These are phyloP conservation scores for Apomyelois bistriatella DNA, from an alignment of 2,888 invertebrate species.

Conservation along the genomic window DNA sequence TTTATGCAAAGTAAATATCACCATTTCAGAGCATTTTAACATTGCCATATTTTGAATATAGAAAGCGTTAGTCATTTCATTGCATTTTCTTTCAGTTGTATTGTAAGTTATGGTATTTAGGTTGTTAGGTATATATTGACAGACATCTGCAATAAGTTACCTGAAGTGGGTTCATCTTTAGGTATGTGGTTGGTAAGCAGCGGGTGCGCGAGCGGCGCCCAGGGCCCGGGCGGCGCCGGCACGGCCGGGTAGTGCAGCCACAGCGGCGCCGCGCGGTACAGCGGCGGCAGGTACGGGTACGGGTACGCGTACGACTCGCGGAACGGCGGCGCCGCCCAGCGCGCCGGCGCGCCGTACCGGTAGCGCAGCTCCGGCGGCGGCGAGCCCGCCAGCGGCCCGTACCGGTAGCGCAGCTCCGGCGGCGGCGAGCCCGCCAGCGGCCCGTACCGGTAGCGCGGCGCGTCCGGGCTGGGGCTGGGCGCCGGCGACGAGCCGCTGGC, in stretches of 20 bases:
- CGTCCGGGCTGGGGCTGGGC: slow-evolving; percentile 56
- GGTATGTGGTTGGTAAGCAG: slow-evolving; percentile 73
- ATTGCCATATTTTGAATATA: too few species aligned
- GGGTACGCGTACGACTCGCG: slow-evolving; percentile 6
- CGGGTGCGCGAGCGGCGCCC: slow-evolving; percentile 74
- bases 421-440: slow-evolving; percentile 57
- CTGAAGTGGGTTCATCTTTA: slow-evolving; percentile 81
- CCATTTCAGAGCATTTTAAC: too few species aligned
- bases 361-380: slow-evolving; percentile 53
- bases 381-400: slow-evolving; percentile 53
- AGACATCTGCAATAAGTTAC: slow-evolving; percentile 38
- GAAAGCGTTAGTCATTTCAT: too few species aligned
- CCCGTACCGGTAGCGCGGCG: slow-evolving; percentile 61
- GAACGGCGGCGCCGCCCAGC: slow-evolving; percentile 59
- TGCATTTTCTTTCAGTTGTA: not conserved
- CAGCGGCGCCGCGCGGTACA: slow-evolving; percentile 60
- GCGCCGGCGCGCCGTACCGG: slow-evolving; percentile 40
- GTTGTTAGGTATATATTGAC: not conserved
- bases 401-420: slow-evolving; percentile 65
- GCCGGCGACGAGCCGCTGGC: slow-evolving; percentile 63
- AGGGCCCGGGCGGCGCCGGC: slow-evolving; percentile 73
- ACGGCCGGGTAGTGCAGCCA: slow-evolving; percentile 71
- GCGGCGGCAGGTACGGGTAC: slow-evolving; percentile 49
- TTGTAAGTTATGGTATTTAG: not conserved
- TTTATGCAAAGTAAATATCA: too few species aligned